phyloP scores from a whole-genome alignment of 2,888 invertebrate species.

The Trimorus sp. region DNA sequence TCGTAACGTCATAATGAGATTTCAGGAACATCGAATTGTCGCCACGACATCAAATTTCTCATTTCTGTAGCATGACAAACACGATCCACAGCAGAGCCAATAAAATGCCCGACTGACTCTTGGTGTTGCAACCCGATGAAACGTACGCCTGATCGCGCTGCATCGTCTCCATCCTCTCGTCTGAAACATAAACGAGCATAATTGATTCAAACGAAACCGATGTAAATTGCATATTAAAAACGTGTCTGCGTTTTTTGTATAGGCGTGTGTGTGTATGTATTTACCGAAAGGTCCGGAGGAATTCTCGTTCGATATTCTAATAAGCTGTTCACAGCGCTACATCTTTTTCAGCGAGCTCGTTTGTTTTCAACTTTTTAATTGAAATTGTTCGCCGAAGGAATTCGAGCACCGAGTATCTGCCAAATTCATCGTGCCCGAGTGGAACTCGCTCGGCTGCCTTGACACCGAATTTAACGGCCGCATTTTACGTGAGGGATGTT shows the following conservation, averaged over 20 bases:
- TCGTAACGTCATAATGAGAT: constrained; percentile 14
- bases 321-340: constrained; percentile 6
- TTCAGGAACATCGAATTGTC: constrained; percentile 22
- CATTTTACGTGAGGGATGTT: background rate
- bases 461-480: background rate
- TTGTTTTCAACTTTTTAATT: constrained; percentile 33
- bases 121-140: constrained; percentile 81
- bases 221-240: too few species aligned
- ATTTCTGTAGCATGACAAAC: constrained; percentile 29
- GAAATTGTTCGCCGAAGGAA: constrained; percentile 30
- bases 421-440: too few species aligned
- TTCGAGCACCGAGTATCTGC: background rate
- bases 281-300: too few species aligned
- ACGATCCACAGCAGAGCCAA: constrained; percentile 74
- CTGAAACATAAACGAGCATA: constrained; percentile 38
- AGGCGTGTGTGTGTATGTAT: too few species aligned
- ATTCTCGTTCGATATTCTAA: background rate
- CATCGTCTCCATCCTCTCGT: constrained; percentile 52
- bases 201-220: constrained; percentile 17
- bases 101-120: constrained; percentile 73
- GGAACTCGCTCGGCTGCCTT: too few species aligned
- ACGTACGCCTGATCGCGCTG: constrained; percentile 48
- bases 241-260: too few species aligned
- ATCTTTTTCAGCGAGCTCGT: constrained; percentile 11
- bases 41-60: constrained; percentile 13